These are phyloP conservation scores for Torymus aiolomorphi DNA, from an alignment of 2,888 invertebrate genomes.

Conservation along the genomic window DNA sequence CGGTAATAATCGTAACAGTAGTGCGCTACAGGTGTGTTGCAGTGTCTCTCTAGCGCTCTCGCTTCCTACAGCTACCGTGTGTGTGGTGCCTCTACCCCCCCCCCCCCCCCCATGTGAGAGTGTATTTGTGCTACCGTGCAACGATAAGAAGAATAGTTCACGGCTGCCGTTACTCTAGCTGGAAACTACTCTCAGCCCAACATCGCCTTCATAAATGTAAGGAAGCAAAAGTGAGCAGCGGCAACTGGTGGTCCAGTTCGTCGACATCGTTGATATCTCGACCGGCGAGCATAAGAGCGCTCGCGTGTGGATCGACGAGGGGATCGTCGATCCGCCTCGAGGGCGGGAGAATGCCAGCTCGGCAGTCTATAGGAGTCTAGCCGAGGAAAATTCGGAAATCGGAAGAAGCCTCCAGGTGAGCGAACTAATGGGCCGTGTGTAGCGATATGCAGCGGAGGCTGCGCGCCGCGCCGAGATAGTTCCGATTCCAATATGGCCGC, in stretches of 20 bases:
- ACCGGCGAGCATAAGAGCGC: conserved; percentile 6
- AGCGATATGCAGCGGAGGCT: not conserved
- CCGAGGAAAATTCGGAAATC: too few relatives aligned
- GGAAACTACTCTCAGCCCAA: not conserved
- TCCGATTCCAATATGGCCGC: conserved; percentile 74
- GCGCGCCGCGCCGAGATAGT: conserved; percentile 61
- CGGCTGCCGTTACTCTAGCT: not conserved
- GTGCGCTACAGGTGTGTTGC: conserved; percentile 3
- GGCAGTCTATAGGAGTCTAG: not conserved
- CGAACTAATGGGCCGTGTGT: not conserved
- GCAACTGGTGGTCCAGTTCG: too few relatives aligned
- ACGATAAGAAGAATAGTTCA: conserved; percentile 64
- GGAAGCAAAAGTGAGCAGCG: too few relatives aligned
- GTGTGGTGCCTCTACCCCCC: not conserved
- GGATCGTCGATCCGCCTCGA: conserved; percentile 34
- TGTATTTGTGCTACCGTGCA: conserved; percentile 78
- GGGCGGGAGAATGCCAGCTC: not conserved
- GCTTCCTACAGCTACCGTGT: conserved; percentile 22
- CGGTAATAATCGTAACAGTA: not conserved
- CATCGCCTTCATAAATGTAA: not conserved
- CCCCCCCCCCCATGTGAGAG: conserved; percentile 76
- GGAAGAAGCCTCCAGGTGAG: conserved; percentile 26
- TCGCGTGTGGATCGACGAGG: conserved; percentile 33
- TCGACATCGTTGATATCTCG: too few relatives aligned
- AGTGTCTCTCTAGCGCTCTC: too few relatives aligned